These are phyloP conservation scores for Anolis apletophallus DNA, from an alignment of 2,797 vertebrate species.

Conservation along the genomic window DNA sequence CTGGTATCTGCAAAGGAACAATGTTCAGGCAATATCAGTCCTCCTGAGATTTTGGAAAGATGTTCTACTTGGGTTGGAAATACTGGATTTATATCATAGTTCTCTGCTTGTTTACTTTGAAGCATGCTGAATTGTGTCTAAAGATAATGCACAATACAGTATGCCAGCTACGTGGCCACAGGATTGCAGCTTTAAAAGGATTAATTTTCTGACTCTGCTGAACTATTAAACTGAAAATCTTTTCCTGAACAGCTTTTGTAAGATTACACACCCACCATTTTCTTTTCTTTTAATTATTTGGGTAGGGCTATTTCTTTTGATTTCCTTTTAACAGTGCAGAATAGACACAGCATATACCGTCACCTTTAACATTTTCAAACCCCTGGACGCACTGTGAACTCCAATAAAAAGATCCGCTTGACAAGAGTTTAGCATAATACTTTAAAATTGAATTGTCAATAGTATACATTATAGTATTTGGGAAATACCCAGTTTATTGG, in stretches of 20 bases:
- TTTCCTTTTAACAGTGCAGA: background rate
- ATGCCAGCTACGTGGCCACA: background rate
- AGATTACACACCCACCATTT: background rate
- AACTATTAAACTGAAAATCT: background rate
- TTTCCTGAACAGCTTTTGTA: background rate
- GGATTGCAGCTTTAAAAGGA: background rate
- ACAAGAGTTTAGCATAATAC: too few relatives aligned
- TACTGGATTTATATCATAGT: background rate
- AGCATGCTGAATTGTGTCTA: background rate
- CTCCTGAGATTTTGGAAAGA: background rate
- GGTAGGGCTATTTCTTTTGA: background rate
- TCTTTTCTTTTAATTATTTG: background rate
- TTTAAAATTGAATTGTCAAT: too few relatives aligned
- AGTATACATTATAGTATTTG: too few relatives aligned
- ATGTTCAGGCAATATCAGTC: background rate
- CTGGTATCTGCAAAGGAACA: background rate
- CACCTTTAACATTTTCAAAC: background rate
- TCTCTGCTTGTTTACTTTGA: too few relatives aligned
- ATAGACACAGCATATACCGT: background rate
- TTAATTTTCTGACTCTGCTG: background rate
- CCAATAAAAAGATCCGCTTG: background rate
- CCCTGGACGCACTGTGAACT: background rate
- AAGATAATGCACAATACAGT: background rate
- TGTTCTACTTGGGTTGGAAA: background rate
- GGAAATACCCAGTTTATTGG: too few relatives aligned